These are phyloP conservation scores for Pterobdella sp. DNA, from an alignment of 2,888 invertebrate genomes.

Conservation along the genomic window DNA sequence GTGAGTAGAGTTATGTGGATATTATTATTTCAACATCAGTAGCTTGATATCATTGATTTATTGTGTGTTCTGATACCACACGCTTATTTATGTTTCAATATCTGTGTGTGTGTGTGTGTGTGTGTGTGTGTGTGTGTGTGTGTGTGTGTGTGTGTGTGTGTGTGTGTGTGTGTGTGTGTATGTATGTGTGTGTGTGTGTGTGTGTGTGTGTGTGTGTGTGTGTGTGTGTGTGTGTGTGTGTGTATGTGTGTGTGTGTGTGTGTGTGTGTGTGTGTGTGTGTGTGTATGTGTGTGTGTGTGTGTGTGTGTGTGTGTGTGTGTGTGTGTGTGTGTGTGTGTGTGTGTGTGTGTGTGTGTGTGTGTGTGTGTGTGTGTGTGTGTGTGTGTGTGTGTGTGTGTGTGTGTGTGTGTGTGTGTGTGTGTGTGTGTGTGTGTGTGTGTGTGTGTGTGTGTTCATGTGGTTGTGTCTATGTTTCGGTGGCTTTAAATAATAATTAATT, in stretches of 20 bases:
- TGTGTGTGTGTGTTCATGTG: neutral
- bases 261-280: constrained; percentile 13
- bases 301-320: constrained; percentile 6
- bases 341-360: constrained; percentile 13
- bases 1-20: neutral
- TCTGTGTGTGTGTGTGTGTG: neutral
- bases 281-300: neutral
- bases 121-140: constrained; percentile 1
- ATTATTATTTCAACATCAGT: neutral
- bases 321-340: constrained; percentile 6
- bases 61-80: no score
- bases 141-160: constrained; percentile 1
- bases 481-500: neutral
- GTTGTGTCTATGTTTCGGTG: constrained; percentile 1
- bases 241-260: constrained; percentile 10
- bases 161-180: constrained; percentile 7
- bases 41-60: neutral
- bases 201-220: constrained; percentile 13
- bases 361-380: constrained; percentile 13
- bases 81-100: no score
- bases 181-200: constrained; percentile 10
- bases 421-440: constrained; percentile 13
- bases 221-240: constrained; percentile 13
- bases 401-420: constrained; percentile 13
- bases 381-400: constrained; percentile 13